phyloP scores from a whole-genome alignment of 2,797 vertebrate genomes.

The Protosalanx chinensis region DNA sequence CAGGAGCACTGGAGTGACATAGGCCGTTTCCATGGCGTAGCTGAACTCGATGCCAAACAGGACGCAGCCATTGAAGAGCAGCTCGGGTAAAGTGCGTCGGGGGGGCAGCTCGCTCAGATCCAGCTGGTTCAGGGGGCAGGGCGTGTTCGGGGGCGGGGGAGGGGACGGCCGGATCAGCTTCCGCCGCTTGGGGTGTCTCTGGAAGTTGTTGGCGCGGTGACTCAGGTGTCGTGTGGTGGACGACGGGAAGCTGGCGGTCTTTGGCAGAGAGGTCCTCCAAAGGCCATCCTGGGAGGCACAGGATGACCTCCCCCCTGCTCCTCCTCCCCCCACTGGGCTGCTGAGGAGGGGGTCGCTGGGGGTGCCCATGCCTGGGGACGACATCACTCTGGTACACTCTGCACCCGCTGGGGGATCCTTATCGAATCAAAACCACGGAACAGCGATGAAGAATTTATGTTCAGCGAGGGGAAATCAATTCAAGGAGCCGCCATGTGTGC shows the following conservation, averaged over 20 bases:
- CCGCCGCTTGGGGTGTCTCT: slow-evolving; percentile 89
- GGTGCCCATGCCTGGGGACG: slow-evolving; percentile 78
- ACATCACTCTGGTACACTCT: slow-evolving; percentile 71
- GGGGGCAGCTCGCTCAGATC: slow-evolving; percentile 86
- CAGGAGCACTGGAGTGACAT: slow-evolving; percentile 92
- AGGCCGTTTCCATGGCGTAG: slow-evolving; percentile 98
- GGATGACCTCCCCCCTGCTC: slow-evolving; percentile 46
- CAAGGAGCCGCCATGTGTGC: neutral
- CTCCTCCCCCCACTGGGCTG: slow-evolving; percentile 65
- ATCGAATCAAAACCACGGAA: neutral
- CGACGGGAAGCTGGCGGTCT: slow-evolving; percentile 77
- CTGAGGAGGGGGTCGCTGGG: slow-evolving; percentile 76
- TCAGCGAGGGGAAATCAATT: neutral
- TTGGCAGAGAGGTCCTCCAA: slow-evolving; percentile 76
- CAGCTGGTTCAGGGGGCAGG: slow-evolving; percentile 85
- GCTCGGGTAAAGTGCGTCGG: slow-evolving; percentile 85
- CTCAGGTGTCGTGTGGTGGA: slow-evolving; percentile 88
- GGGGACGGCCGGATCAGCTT: slow-evolving; percentile 90
- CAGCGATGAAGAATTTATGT: neutral
- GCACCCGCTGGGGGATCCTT: slow-evolving; percentile 22
- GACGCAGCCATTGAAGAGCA: slow-evolving; percentile 92
- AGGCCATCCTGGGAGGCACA: slow-evolving; percentile 63
- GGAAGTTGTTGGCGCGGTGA: slow-evolving; percentile 97
- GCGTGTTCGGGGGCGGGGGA: slow-evolving; percentile 92
- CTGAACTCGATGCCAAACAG: slow-evolving; percentile 98